Percentiles rank a stretch among this genome's conserved stretches.
phyloP scores from a whole-genome alignment of 2,888 invertebrate genomes.

The Diarsia brunnea region DNA sequence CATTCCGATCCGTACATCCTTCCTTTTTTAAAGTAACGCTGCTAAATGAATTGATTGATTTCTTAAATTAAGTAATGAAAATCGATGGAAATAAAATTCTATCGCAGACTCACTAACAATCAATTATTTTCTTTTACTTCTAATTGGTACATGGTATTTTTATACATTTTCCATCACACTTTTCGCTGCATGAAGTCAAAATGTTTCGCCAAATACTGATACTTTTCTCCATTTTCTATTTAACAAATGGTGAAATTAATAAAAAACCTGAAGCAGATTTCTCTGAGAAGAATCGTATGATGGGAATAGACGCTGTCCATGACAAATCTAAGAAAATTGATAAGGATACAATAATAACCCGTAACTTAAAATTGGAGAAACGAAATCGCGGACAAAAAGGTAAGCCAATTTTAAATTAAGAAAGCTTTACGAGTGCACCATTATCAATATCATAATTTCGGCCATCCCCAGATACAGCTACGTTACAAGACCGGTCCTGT shows the following conservation, averaged over 20 bases:
- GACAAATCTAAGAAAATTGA: conserved; percentile 75
- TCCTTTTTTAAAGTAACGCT: not conserved
- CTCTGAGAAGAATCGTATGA: conserved; percentile 70
- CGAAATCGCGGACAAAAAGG: conserved; percentile 69
- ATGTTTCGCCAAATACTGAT: conserved; percentile 51
- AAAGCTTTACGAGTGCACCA: not conserved
- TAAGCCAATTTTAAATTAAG: conserved; percentile 58
- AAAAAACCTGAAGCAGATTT: conserved; percentile 42
- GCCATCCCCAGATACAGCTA: not conserved
- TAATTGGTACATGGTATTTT: conserved; percentile 18
- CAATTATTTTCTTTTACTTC: conserved; percentile 38
- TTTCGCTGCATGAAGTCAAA: conserved; percentile 10
- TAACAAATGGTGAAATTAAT: conserved; percentile 44
- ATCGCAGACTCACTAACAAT: conserved; percentile 31
- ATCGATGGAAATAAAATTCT: conserved; percentile 5
- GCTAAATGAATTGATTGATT: not conserved
- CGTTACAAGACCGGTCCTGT: not conserved
- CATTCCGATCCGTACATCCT: no score
- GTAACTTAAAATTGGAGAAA: conserved; percentile 79
- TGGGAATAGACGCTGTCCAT: conserved; percentile 80
- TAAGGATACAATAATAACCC: conserved; percentile 82
- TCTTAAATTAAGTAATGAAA: not conserved
- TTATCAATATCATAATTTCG: not conserved
- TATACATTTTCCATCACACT: not conserved
- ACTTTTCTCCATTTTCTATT: conserved; percentile 46